Evolutionary conservation across 2,797 vertebrate genomes (phyloP).

Genomic region (Takifugu rubripes): DNA sequence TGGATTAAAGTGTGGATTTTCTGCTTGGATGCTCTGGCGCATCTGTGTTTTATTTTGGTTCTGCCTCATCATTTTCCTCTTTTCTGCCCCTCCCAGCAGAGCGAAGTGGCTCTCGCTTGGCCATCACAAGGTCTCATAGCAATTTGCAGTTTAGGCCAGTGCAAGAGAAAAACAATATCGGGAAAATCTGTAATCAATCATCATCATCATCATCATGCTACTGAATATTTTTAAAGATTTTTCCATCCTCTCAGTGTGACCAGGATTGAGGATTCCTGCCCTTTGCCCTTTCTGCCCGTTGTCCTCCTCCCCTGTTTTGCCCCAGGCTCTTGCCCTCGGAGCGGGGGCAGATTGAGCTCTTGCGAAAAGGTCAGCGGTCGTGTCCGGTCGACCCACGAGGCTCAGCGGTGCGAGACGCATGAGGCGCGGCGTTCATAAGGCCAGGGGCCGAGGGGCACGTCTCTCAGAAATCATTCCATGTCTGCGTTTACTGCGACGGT

Average conservation of each 20-base stretch:
- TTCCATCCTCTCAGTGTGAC: not conserved
- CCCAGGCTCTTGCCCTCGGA: slow-evolving; percentile 24
- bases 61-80: slow-evolving; percentile 36
- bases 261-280: slow-evolving; percentile 18
- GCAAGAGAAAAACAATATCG: too few relatives aligned
- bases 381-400: slow-evolving; percentile 27
- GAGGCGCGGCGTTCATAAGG: slow-evolving; percentile 34
- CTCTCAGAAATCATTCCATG: slow-evolving; percentile 35
- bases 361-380: slow-evolving; percentile 56
- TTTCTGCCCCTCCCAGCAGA: slow-evolving; percentile 11
- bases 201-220: too few relatives aligned
- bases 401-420: slow-evolving; percentile 43
- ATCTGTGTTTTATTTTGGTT: slow-evolving; percentile 65
- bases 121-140: too few relatives aligned
- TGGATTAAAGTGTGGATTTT: slow-evolving; percentile 74
- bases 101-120: slow-evolving; percentile 20
- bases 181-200: too few relatives aligned
- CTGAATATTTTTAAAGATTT: too few relatives aligned
- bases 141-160: too few relatives aligned
- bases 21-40: slow-evolving; percentile 59
- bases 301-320: slow-evolving; percentile 15
- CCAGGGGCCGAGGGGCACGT: slow-evolving; percentile 25
- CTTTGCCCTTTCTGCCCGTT: slow-evolving; percentile 13
- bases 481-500: slow-evolving; percentile 51
- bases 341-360: slow-evolving; percentile 41